Evolutionary conservation across 1,140 invertebrate species (phyloP).

Genomic region (Plodia interpunctella): DNA sequence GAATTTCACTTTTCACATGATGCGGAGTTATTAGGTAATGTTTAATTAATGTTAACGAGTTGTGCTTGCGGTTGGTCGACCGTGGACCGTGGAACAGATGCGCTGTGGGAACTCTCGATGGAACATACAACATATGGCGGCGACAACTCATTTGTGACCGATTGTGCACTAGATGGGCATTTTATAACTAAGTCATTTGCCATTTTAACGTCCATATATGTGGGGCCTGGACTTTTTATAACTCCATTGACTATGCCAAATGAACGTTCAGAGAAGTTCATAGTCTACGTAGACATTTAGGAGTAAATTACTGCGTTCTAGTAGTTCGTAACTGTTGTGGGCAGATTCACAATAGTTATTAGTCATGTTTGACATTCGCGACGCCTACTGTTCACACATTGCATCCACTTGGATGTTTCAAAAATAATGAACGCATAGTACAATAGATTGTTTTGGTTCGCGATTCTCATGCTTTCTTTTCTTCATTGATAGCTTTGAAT

Average conservation of each 20-base stretch:
- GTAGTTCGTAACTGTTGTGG: not conserved
- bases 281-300: no score
- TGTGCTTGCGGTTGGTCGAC: not conserved
- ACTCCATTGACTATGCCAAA: no score
- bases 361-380: not conserved
- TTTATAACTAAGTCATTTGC: no score
- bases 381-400: not conserved
- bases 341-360: not conserved
- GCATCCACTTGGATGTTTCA: not conserved
- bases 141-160: not conserved
- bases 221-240: no score
- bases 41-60: not conserved
- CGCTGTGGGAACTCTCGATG: not conserved
- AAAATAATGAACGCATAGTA: not conserved
- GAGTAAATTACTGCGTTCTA: no score
- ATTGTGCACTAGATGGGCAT: not conserved
- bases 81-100: not conserved
- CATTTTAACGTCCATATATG: no score
- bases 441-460: conserved; percentile 1
- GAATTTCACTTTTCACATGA: conserved; percentile 4
- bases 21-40: not conserved
- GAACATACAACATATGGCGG: not conserved
- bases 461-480: not conserved
- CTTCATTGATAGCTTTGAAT: conserved; percentile 4
- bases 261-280: no score